Percentiles rank a stretch among this genome's conserved stretches.
phyloP scores from a whole-genome alignment of 2,113 vertebrate genomes.

The Thinocorus orbignyianus region DNA sequence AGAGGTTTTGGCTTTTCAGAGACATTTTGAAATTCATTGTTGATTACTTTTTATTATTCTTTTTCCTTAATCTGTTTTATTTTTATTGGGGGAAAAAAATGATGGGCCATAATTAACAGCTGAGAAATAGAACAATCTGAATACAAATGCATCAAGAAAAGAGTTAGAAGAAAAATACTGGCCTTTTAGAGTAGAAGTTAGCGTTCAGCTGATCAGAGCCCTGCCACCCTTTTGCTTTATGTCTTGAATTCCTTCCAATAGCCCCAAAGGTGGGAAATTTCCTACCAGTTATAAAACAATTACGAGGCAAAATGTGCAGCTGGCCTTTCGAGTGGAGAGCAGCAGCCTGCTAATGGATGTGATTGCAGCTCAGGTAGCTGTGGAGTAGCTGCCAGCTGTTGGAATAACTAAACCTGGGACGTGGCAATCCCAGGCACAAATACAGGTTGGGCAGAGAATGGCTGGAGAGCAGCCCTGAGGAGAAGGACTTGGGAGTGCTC shows the following conservation, averaged over 20 bases:
- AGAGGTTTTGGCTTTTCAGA: slow-evolving; percentile 32
- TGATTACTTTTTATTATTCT: background rate
- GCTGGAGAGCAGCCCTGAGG: too few species aligned
- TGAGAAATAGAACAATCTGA: background rate
- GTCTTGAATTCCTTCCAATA: background rate
- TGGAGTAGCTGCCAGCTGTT: background rate
- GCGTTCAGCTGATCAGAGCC: background rate
- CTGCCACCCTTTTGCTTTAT: background rate
- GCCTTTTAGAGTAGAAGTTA: background rate
- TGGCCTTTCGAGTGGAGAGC: background rate
- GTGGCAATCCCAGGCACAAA: too few species aligned
- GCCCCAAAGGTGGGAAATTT: background rate
- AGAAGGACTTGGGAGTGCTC: too few species aligned
- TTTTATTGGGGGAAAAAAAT: background rate
- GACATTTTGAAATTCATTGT: slow-evolving; percentile 12
- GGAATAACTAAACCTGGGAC: background rate
- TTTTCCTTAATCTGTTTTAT: background rate
- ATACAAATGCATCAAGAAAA: background rate
- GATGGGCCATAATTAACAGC: background rate
- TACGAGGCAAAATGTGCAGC: background rate
- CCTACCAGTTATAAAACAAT: background rate
- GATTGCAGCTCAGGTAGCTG: background rate
- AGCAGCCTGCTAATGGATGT: background rate
- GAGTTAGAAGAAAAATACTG: background rate
- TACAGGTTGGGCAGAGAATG: too few species aligned